Percentiles rank a stretch among this genome's conserved stretches.
Evolutionary conservation across 2,113 vertebrate genomes (phyloP).

Genomic region (Burhinus oedicnemus): DNA sequence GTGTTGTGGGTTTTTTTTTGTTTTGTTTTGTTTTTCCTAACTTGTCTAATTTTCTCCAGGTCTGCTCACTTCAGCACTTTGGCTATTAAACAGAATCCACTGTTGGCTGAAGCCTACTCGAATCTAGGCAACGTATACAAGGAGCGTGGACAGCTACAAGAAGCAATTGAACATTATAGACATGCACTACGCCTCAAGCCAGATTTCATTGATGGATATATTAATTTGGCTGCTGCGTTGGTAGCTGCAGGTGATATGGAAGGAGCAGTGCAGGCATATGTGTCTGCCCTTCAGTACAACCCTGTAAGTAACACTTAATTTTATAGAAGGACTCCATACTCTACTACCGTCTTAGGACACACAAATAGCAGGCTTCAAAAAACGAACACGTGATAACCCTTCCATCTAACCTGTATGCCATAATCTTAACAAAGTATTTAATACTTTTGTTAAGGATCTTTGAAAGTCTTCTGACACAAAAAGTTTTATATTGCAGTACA

Average conservation of each 20-base stretch:
- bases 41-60: constrained; percentile 73
- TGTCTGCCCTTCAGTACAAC: constrained; percentile 98
- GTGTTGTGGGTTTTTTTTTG: neutral
- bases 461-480: neutral
- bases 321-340: neutral
- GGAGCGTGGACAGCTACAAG: constrained; percentile 96
- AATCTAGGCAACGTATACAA: constrained; percentile 99
- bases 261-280: constrained; percentile 97
- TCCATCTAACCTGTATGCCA: neutral
- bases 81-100: constrained; percentile 98
- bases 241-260: constrained; percentile 99
- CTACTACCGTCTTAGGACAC: neutral
- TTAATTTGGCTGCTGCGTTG: constrained; percentile 96
- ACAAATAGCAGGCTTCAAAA: neutral
- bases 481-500: neutral
- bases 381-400: neutral
- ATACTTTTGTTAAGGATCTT: neutral
- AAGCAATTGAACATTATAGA: constrained; percentile 97
- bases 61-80: constrained; percentile 99
- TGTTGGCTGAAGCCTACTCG: constrained; percentile 98
- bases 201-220: constrained; percentile 98
- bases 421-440: neutral
- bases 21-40: neutral
- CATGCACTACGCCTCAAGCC: constrained; percentile 96
- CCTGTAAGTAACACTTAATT: constrained; percentile 82